Evolutionary conservation across 30 jellyfish, hydroid and myxozoan genomes (phyloP).

Genomic region (Chironex yamaguchii): DNA sequence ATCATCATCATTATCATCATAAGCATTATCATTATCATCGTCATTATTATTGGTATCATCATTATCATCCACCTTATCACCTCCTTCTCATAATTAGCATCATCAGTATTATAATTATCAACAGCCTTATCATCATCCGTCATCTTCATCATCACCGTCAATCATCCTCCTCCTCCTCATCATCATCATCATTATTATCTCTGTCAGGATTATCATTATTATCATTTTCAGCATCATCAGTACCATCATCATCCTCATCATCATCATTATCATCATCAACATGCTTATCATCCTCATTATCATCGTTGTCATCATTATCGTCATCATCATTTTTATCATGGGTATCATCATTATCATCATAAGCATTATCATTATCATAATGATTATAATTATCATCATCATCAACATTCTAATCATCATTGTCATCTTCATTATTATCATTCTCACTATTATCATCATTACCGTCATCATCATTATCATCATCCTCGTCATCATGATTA

Average conservation of each 20-base stretch:
- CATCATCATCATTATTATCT: too few species aligned
- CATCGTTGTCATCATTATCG: neutral
- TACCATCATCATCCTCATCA: neutral
- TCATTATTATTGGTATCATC: too few species aligned
- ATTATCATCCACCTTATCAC: too few species aligned
- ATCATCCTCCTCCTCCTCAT: too few species aligned
- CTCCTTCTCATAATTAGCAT: too few species aligned
- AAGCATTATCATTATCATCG: too few species aligned
- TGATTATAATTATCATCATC: constrained; percentile 16
- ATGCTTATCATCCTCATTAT: neutral
- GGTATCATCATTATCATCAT: constrained; percentile 15
- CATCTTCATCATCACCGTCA: too few species aligned
- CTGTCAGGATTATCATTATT: too few species aligned
- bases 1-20: too few species aligned
- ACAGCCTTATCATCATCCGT: too few species aligned
- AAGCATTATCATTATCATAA: constrained; percentile 5
- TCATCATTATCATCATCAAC: neutral
- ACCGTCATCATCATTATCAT: constrained; percentile 27
- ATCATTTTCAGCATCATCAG: too few species aligned
- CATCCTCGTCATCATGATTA: constrained; percentile 20
- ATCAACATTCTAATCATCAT: constrained; percentile 19
- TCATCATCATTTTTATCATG: neutral
- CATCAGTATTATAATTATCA: too few species aligned
- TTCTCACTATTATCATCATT: constrained; percentile 12
- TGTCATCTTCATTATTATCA: constrained; percentile 20